Evolutionary conservation across 2,888 invertebrate species (phyloP), one percentile per base, ranked within the genome.

Genomic region (Polia nebulosa): DNA sequence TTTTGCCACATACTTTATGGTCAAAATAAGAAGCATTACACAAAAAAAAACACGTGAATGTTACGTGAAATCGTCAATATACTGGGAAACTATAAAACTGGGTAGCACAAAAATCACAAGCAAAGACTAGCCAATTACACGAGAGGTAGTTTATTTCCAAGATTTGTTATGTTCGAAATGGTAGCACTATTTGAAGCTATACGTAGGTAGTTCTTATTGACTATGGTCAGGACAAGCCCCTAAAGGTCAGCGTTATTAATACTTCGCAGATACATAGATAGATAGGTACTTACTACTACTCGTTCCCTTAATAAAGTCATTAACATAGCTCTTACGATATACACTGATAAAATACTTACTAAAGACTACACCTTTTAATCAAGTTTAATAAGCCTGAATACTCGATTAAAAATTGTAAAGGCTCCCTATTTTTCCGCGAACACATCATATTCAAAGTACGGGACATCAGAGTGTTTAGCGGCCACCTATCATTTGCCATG

Each of bases 401-500:
- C 45, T 60, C 47, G 47, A 80, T 72, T 53, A 72, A 67, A 72
- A 58, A n/a, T 44, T 61, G 25, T 62, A 79, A 66, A 62, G 45
- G 3, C 53, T 66, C 53, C 59, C 71, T 66, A 75, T 78, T 79
- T 75, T 79, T 75, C 78, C 76, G 65, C 76, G 78, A 78, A 78
- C 66, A 53, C 27, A 66, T 75, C 41, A 75, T 75, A 75, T 52
- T 65, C 49, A 52, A 58, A 64, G 76, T 69, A 70, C 72, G 74
- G 58, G 64, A 63, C 78, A 75, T 77, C 71, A 72, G 44, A 81
- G 76, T 74, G 66, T 77, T 81, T 75, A 83, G 73, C 73, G 72
- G 68, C 82, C 85, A 82, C 88, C 91, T 90, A 92, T 93, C 91
- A 93, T 94, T 91, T 92, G 88, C 89, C 56, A 84, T 89, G 90